Evolutionary conservation across 2,888 invertebrate species (phyloP).

Genomic region (Archips xylosteana): DNA sequence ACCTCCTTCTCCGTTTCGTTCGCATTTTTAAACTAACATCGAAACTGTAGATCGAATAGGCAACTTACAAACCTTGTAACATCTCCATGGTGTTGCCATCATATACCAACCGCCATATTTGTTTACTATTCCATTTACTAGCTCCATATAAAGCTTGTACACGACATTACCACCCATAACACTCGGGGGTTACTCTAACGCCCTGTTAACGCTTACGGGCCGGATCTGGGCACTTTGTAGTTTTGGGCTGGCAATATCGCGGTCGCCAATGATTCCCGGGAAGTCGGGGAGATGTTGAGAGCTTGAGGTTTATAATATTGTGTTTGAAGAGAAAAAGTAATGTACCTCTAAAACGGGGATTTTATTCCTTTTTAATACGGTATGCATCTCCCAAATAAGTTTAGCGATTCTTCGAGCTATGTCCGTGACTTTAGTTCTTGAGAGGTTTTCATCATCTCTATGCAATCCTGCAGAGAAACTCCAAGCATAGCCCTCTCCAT

Average conservation of each 20-base stretch:
- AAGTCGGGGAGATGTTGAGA: not conserved
- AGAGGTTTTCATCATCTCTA: no score
- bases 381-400: no score
- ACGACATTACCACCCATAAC: slow-evolving; percentile 7
- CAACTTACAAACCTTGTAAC: not conserved
- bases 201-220: slow-evolving; percentile 40
- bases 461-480: no score
- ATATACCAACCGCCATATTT: not conserved
- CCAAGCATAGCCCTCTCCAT: no score
- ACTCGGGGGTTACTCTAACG: slow-evolving; percentile 11
- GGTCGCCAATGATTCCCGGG: not conserved
- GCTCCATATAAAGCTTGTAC: not conserved
- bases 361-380: no score
- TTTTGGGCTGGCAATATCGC: not conserved
- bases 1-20: not conserved
- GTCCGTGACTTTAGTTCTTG: no score
- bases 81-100: not conserved
- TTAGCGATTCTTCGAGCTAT: no score
- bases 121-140: not conserved
- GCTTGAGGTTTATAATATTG: not conserved
- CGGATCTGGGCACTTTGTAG: slow-evolving; percentile 24
- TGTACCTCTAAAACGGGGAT: not conserved
- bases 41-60: not conserved
- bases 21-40: no score
- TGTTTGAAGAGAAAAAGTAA: not conserved